Conservation (phyloP, 64 coral and sea anemone genomes). For the Stichodactyla mertensii region DNA sequence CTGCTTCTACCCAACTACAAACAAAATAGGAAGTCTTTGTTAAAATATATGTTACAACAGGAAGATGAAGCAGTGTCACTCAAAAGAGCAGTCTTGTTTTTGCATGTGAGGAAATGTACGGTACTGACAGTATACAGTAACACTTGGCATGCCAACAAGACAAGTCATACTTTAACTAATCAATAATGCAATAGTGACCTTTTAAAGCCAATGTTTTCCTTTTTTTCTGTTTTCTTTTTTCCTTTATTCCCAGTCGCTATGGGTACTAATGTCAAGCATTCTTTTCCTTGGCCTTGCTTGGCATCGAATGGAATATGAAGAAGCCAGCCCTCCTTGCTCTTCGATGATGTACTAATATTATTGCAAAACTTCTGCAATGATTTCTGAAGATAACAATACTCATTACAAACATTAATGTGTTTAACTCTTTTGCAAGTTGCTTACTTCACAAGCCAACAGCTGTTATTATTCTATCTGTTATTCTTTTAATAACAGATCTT, state of each 20-base stretch:
- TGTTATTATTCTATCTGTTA: too few species aligned
- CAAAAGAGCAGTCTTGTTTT: background rate
- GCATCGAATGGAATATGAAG: slow-evolving; percentile 59
- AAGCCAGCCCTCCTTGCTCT: slow-evolving; percentile 78
- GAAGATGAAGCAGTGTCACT: background rate
- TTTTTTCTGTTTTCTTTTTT: slow-evolving; percentile 38
- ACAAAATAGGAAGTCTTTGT: background rate
- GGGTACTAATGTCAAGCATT: background rate
- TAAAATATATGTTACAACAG: background rate
- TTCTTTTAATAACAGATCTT: too few species aligned
- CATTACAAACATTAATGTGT: background rate
- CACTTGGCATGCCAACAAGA: background rate
- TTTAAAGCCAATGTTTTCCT: background rate
- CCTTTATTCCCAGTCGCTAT: background rate
- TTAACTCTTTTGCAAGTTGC: too few species aligned
- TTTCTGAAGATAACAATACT: slow-evolving; percentile 45
- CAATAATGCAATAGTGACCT: background rate
- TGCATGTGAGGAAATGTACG: background rate
- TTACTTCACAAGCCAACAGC: too few species aligned
- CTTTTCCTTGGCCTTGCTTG: slow-evolving; percentile 64
- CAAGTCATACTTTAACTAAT: background rate
- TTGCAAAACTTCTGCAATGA: slow-evolving; percentile 74
- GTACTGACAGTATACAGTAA: background rate
- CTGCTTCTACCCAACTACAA: slow-evolving; percentile 80
- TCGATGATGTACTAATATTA: slow-evolving; percentile 4